Base-by-base conservation (phyloP, 64 coral and sea anemone species). In the Pocillopora verrucosa region DNA sequence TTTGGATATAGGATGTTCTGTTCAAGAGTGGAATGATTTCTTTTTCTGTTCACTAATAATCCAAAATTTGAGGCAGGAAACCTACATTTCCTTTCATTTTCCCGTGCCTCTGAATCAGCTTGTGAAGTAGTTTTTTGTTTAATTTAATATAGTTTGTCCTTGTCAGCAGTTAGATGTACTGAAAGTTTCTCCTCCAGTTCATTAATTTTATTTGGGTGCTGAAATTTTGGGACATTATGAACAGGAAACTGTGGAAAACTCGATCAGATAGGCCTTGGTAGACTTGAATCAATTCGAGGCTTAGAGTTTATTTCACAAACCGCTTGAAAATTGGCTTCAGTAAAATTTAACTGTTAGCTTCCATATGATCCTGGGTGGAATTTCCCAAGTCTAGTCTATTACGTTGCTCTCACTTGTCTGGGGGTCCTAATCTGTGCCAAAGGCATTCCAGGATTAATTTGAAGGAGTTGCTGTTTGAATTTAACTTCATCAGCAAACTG, bases 11-110 rank as follows among this genome's bases (percentile, higher is more conserved):
- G 24, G 2, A 93, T 22, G 20, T 2, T 84, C 26, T 89, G 51
- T 72, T 41, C 80, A 59, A 94, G 87, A 24, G 73, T 70, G 1
- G 76, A 74, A 89, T 94, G 92, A 65, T 94, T 73, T 73, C 81
- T 94, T 77, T 88, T 76, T n/a, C n/a, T n/a, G n/a, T n/a, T n/a
- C n/a, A n/a, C n/a, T n/a, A n/a, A n/a, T n/a, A n/a, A n/a, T n/a
- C 74, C 87, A 86, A 86, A 94, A 60, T 94, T 94, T 5, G 87
- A 89, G 19, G 92, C 92, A 86, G 92, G 89, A 58, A 94, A 76
- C 65, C 92, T 89, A 61, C 76, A 89, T 72, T 85, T 83, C 56
- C 72, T 89, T 56, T 89, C 87, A 26, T 89, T 58, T 68, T 89
- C 92, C 87, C 89, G 34, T n/a, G 60, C 63, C 34, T 89, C 67